Evolutionary conservation across 2,797 vertebrate species (phyloP).

Genomic region (Manis javanica): DNA sequence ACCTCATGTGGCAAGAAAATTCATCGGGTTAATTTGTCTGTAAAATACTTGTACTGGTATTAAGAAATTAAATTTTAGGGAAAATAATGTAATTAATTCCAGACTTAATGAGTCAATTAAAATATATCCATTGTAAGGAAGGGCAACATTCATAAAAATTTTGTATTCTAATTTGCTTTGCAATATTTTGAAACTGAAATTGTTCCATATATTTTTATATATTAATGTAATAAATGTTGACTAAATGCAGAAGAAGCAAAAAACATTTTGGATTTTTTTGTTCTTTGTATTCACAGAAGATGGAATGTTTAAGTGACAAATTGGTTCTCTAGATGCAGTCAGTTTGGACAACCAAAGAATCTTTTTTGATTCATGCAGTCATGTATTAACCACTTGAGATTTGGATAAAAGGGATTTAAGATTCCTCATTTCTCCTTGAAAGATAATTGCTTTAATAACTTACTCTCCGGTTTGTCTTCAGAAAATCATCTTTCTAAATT

Average conservation of each 20-base stretch:
- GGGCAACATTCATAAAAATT: conserved; percentile 33
- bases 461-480: conserved; percentile 80
- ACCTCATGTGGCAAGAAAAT: neutral
- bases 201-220: conserved; percentile 73
- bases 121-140: conserved; percentile 56
- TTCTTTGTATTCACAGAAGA: conserved; percentile 78
- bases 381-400: conserved; percentile 88
- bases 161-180: conserved; percentile 62
- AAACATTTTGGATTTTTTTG: conserved; percentile 56
- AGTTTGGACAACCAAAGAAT: conserved; percentile 84
- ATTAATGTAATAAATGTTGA: conserved; percentile 74
- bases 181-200: conserved; percentile 79
- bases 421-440: conserved; percentile 79
- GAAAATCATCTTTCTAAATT: conserved; percentile 86
- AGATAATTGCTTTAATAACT: conserved; percentile 88
- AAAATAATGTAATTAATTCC: too few species aligned
- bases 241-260: conserved; percentile 78
- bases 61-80: conserved; percentile 21
- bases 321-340: conserved; percentile 84
- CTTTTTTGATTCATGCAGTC: conserved; percentile 86
- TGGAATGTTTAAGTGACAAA: conserved; percentile 81
- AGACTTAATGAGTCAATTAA: conserved; percentile 54
- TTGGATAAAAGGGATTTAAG: conserved; percentile 82
- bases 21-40: neutral
- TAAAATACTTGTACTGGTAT: neutral